A percentile compares a stretch with the other conserved stretches of the same genome.
Conservation (phyloP, 2,113 vertebrate species). For the Plecotus auritus region DNA sequence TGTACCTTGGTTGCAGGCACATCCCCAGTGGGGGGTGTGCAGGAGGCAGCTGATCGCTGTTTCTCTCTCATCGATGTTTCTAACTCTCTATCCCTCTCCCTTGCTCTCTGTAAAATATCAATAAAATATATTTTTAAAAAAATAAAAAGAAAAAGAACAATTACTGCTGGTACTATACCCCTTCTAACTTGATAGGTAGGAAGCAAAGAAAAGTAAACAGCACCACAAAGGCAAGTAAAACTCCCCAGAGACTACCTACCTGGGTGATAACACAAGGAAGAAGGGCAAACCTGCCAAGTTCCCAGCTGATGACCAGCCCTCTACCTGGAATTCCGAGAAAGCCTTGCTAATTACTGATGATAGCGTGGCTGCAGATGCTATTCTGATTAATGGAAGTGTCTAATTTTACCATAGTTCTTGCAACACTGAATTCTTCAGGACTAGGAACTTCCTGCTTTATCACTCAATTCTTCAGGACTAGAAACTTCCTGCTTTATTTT, state of each 20-base stretch:
- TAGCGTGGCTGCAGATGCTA: conserved; percentile 35
- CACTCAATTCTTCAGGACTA: background rate
- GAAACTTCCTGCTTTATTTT: conserved; percentile 17
- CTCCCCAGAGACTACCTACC: background rate
- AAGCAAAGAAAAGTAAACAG: conserved; percentile 7
- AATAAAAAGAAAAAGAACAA: background rate
- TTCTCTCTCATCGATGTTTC: too few relatives aligned
- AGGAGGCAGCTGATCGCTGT: too few relatives aligned
- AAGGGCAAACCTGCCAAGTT: background rate
- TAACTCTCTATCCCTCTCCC: too few relatives aligned
- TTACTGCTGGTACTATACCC: background rate
- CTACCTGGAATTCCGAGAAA: conserved; percentile 11
- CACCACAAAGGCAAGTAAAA: background rate
- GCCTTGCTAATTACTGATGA: conserved; percentile 43
- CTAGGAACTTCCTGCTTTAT: conserved; percentile 14
- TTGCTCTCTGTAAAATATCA: too few relatives aligned
- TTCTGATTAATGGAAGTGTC: conserved; percentile 47
- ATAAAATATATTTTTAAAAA: too few relatives aligned
- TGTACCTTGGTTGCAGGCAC: too few relatives aligned
- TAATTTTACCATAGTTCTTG: conserved; percentile 44
- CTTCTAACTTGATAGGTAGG: background rate
- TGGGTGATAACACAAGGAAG: background rate
- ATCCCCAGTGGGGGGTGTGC: too few relatives aligned
- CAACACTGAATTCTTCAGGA: background rate
- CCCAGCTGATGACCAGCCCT: conserved; percentile 3